Evolutionary conservation across 2,888 invertebrate species (phyloP).

Genomic region (Volucella zonaria): DNA sequence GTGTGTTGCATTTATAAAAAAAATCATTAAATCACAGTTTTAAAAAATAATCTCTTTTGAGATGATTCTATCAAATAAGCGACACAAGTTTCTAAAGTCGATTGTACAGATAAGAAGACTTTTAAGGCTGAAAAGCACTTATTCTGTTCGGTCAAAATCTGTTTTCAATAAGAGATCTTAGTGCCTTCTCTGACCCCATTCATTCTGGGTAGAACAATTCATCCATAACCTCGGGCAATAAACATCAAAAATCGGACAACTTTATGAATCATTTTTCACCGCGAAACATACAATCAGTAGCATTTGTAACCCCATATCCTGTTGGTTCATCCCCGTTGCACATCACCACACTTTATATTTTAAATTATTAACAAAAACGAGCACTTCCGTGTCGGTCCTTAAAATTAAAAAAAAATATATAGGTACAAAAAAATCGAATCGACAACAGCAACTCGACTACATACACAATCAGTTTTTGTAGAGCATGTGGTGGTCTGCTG

Average conservation of each 20-base stretch:
- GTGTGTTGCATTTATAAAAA: too few species aligned
- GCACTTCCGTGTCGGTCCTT: slow-evolving; percentile 50
- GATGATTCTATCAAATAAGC: too few species aligned
- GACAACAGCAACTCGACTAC: not conserved
- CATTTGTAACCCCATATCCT: slow-evolving; percentile 13
- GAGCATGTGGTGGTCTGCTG: slow-evolving; percentile 30
- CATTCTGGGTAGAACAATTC: too few species aligned
- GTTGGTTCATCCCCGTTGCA: slow-evolving; percentile 28
- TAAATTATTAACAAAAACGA: slow-evolving; percentile 53
- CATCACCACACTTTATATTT: slow-evolving; percentile 52
- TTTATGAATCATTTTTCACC: slow-evolving; percentile 8
- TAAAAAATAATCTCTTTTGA: too few species aligned
- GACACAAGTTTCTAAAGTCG: too few species aligned
- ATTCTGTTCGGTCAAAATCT: too few species aligned
- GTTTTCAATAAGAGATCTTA: too few species aligned
- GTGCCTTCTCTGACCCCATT: too few species aligned
- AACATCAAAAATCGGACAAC: slow-evolving; percentile 8
- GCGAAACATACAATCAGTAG: slow-evolving; percentile 9
- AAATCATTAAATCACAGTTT: too few species aligned
- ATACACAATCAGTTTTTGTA: slow-evolving; percentile 35
- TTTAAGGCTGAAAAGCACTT: too few species aligned
- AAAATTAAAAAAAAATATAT: slow-evolving; percentile 4
- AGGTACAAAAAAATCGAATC: slow-evolving; percentile 1
- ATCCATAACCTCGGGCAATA: not conserved
- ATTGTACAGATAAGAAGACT: too few species aligned